These are phyloP conservation scores for Ptychochromis oligacanthus DNA, from an alignment of 2,113 vertebrate genomes.

Conservation along the genomic window DNA sequence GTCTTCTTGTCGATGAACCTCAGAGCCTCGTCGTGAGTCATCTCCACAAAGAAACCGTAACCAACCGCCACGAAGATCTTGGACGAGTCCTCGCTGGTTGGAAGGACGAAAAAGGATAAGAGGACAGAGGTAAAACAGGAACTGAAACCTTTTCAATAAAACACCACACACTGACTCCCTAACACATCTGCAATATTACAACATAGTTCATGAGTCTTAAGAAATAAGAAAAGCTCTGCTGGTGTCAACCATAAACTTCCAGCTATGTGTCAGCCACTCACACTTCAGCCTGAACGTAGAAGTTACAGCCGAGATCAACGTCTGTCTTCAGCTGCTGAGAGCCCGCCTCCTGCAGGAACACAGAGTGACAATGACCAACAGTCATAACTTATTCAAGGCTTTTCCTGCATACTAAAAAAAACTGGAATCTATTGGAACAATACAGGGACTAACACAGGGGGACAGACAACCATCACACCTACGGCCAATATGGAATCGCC, in stretches of 20 bases:
- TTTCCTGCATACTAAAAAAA: too few species aligned
- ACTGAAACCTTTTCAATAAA: neutral
- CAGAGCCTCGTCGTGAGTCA: constrained; percentile 86
- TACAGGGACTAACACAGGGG: too few species aligned
- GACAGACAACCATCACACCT: too few species aligned
- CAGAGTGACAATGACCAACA: too few species aligned
- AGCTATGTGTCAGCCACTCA: constrained; percentile 74
- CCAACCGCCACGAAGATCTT: constrained; percentile 87
- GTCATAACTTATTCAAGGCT: too few species aligned
- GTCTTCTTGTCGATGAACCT: constrained; percentile 89
- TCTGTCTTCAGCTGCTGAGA: constrained; percentile 83
- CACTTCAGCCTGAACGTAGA: constrained; percentile 90
- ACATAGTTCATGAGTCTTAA: neutral
- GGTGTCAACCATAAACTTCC: neutral
- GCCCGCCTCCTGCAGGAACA: constrained; percentile 75
- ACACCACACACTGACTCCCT: accelerated
- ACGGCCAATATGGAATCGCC: too few species aligned
- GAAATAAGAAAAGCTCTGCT: neutral
- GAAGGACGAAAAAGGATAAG: neutral
- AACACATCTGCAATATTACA: accelerated
- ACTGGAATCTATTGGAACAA: too few species aligned
- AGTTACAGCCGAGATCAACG: constrained; percentile 90
- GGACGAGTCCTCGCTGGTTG: constrained; percentile 83
- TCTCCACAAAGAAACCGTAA: constrained; percentile 90
- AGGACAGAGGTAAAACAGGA: neutral